A percentile compares a stretch with the other conserved stretches of the same genome.
Evolutionary conservation across 2,888 invertebrate species (phyloP).

Genomic region (Spodoptera littoralis): DNA sequence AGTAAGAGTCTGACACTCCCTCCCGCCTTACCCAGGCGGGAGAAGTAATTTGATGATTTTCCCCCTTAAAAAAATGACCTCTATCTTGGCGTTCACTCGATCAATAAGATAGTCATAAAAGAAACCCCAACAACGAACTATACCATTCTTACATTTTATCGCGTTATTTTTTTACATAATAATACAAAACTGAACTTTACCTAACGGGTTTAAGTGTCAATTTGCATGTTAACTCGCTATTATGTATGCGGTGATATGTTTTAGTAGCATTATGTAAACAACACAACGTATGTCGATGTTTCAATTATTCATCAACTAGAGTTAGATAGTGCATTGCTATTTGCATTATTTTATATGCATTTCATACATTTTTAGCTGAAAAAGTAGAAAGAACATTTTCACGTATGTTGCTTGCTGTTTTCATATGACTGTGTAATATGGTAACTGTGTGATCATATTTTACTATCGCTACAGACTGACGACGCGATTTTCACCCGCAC

Average conservation of each 20-base stretch:
- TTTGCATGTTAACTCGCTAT: constrained; percentile 44
- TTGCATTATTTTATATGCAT: constrained; percentile 49
- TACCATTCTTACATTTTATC: background rate
- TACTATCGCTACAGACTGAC: too few relatives aligned
- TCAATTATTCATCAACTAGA: constrained; percentile 49
- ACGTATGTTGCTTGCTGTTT: background rate
- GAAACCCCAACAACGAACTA: too few relatives aligned
- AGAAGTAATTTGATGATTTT: too few relatives aligned
- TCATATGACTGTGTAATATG: constrained; percentile 7
- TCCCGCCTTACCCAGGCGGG: too few relatives aligned
- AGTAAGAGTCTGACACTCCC: too few relatives aligned
- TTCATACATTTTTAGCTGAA: constrained; percentile 22
- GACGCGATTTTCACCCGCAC: too few relatives aligned
- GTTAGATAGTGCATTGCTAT: constrained; percentile 30
- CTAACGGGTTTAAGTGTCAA: constrained; percentile 23
- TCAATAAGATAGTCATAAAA: too few relatives aligned
- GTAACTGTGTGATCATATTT: too few relatives aligned
- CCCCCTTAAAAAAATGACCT: too few relatives aligned
- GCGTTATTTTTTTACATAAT: background rate
- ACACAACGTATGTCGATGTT: constrained; percentile 37
- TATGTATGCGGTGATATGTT: constrained; percentile 17
- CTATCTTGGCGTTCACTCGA: too few relatives aligned
- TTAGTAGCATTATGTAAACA: constrained; percentile 44
- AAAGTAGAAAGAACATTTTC: constrained; percentile 8
- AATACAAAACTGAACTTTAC: background rate